phyloP scores from a whole-genome alignment of 2,113 vertebrate species.

The Gopherus evgoodei region DNA sequence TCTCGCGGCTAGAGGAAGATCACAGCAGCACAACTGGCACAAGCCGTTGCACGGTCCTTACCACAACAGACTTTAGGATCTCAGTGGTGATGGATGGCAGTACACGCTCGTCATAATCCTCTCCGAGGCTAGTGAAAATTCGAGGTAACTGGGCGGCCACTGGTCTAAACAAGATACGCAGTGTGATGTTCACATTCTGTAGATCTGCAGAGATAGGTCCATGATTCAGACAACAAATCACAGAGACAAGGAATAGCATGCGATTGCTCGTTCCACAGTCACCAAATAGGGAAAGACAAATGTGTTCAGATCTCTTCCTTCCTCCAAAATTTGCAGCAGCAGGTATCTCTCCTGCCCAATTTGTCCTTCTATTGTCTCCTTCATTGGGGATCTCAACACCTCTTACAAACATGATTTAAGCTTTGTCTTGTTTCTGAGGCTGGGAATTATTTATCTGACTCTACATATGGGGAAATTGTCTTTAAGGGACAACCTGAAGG shows the following conservation, averaged over 20 bases:
- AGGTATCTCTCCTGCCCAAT: background rate
- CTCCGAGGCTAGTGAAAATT: slow-evolving; percentile 96
- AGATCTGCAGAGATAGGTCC: slow-evolving; percentile 83
- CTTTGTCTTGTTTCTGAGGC: accelerated
- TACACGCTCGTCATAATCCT: slow-evolving; percentile 97
- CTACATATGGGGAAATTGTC: accelerated
- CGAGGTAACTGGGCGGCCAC: slow-evolving; percentile 88
- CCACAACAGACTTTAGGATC: slow-evolving; percentile 89
- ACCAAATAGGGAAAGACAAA: accelerated
- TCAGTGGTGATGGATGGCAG: slow-evolving; percentile 94
- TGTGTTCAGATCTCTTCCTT: background rate
- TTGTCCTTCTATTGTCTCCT: background rate
- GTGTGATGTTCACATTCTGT: slow-evolving; percentile 98
- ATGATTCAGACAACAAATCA: accelerated
- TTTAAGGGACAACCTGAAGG: accelerated
- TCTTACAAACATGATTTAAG: background rate
- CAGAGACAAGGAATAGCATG: background rate
- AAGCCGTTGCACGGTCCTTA: slow-evolving; percentile 35
- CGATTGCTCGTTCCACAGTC: background rate
- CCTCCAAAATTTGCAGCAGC: accelerated
- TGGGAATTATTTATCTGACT: background rate
- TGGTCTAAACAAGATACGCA: slow-evolving; percentile 95
- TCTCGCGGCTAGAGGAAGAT: background rate
- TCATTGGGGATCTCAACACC: background rate
- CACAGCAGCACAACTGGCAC: accelerated